These are phyloP conservation scores for Argyra leucocephala DNA, from an alignment of 2,888 invertebrate genomes.

Conservation along the genomic window DNA sequence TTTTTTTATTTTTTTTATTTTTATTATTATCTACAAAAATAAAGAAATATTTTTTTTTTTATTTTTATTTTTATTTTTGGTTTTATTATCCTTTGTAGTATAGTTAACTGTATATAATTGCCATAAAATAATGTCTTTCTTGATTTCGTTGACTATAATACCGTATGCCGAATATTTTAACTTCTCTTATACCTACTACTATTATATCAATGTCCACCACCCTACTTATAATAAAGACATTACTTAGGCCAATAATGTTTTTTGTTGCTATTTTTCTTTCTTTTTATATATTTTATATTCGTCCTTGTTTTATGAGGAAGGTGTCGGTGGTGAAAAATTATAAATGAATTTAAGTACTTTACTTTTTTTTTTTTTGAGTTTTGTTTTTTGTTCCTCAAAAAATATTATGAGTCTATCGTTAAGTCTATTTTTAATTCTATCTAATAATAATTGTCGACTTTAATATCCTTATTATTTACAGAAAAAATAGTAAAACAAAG, in stretches of 20 bases:
- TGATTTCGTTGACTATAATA: background rate
- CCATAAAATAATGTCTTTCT: background rate
- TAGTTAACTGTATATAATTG: background rate
- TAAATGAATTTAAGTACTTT: background rate
- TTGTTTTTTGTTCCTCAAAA: background rate
- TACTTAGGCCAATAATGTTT: background rate
- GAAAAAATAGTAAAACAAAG: background rate
- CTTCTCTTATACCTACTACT: background rate
- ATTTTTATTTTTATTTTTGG: background rate
- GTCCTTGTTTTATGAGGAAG: background rate
- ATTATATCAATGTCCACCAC: background rate
- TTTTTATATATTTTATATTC: background rate
- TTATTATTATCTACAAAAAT: too few species aligned
- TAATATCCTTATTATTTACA: background rate
- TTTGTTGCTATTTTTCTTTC: background rate
- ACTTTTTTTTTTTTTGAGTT: background rate
- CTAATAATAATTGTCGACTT: slow-evolving; percentile 3
- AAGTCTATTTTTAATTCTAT: background rate
- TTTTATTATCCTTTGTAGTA: background rate
- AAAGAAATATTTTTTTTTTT: background rate
- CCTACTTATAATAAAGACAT: background rate
- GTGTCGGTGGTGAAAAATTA: background rate
- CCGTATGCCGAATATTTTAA: too few species aligned
- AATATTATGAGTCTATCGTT: background rate
- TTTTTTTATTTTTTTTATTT: too few species aligned